Evolutionary conservation across 2,888 invertebrate genomes (phyloP), one percentile per base, ranked within the genome.

Genomic region (Drosophila testacea): DNA sequence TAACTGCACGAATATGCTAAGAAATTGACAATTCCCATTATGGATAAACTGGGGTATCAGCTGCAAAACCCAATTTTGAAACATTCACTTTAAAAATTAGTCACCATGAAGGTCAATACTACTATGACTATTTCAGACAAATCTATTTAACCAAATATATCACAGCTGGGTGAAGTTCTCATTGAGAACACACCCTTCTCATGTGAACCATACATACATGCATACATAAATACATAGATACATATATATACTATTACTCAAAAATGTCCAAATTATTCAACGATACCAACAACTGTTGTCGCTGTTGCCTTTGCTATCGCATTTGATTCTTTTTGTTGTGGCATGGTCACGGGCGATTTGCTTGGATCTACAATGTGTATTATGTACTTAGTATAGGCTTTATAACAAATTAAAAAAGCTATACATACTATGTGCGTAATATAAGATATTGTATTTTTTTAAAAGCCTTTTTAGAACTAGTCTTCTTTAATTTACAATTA

Each of bases 61-160:
- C 55, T 11, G 55, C 39, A 63, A 36, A 62, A 44, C 63, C 63
- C 59, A 69, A 62, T 69, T 75, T 56, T 59, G 70, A 77, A 77
- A 77, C 79, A 79, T 77, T 77, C 77, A 77, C 77, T 77, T 77
- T 69, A 74, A 75, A 77, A 81, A 67, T 73, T 68, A 81, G 52
- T 57, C 69, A 83, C 73, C 83, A 80, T 83, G 83, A 83, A 83
- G 83, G 83, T 83, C 85, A 83, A 82, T 80, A 82, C 46, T 82
- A 80, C 46, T 78, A 66, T 75, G 59, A 79, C 60, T 57, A 69
- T 76, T 70, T 69, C 51, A 50, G 38, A 56, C 27, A 48, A 38
- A 74, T 65, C 67, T 51, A 80, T 67, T 65, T 55, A 69, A 44
- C 54, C 55, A 34, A 39, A 46, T 56, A 55, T 34, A 55, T 57